A percentile compares a stretch with the other conserved stretches of the same genome.
phyloP scores from a whole-genome alignment of 2,888 invertebrate species.

The Mythimna loreyi region DNA sequence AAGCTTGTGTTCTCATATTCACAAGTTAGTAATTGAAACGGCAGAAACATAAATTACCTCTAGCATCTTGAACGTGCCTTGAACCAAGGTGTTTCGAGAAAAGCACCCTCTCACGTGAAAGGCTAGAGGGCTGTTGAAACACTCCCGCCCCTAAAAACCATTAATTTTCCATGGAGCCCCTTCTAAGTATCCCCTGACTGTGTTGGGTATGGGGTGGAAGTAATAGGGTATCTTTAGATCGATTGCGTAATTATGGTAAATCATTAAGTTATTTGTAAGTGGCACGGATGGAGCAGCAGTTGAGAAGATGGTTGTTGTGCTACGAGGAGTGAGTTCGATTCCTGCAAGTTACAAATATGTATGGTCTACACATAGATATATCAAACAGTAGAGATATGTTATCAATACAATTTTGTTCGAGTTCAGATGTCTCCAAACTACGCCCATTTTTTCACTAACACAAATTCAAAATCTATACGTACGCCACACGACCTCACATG shows the following conservation, averaged over 20 bases:
- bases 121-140: constrained; percentile 7
- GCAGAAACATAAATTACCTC: background rate
- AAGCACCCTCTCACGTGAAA: constrained; percentile 13
- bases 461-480: too few species aligned
- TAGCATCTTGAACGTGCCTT: background rate
- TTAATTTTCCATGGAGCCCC: constrained; percentile 42
- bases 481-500: too few species aligned
- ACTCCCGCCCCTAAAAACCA: constrained; percentile 18
- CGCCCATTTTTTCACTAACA: too few species aligned
- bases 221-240: background rate
- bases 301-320: too few species aligned
- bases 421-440: too few species aligned
- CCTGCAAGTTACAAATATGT: too few species aligned
- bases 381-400: too few species aligned
- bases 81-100: constrained; percentile 9
- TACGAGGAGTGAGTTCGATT: too few species aligned
- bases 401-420: too few species aligned
- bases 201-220: constrained; percentile 15
- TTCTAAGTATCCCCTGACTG: constrained; percentile 26
- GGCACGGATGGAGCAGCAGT: too few species aligned
- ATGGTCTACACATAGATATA: too few species aligned
- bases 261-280: background rate
- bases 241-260: constrained; percentile 3
- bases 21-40: background rate
- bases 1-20: too few species aligned